Conservation (phyloP, 2,113 vertebrate genomes). For the Takifugu bimaculatus region DNA sequence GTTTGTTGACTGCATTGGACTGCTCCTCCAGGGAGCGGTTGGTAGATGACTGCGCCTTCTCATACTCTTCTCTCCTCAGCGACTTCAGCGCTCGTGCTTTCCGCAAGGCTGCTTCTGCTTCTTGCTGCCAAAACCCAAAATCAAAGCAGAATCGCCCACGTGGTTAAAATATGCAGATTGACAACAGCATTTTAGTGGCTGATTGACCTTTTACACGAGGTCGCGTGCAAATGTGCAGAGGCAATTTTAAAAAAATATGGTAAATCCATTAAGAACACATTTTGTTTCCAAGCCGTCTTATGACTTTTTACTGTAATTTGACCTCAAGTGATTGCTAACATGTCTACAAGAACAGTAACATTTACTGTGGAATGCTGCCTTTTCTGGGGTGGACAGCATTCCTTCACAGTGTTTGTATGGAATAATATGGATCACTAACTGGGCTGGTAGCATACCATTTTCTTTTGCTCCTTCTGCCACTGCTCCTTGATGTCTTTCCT, state of each 20-base stretch:
- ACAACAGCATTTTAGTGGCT: not conserved
- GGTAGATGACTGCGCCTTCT: conserved; percentile 84
- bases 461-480: conserved; percentile 95
- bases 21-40: conserved; percentile 88
- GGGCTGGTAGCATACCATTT: conserved; percentile 77
- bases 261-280: too few relatives aligned
- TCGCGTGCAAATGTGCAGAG: too few relatives aligned
- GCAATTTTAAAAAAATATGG: not conserved
- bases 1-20: conserved; percentile 75
- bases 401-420: not conserved
- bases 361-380: conserved; percentile 6
- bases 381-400: not conserved
- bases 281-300: too few relatives aligned
- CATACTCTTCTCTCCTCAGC: conserved; percentile 89
- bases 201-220: not conserved
- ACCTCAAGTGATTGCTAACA: not conserved
- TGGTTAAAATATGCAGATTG: conserved; percentile 5
- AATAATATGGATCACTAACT: not conserved
- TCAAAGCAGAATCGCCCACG: not conserved
- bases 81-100: conserved; percentile 82
- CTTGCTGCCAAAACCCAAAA: conserved; percentile 75
- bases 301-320: not conserved
- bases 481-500: conserved; percentile 95
- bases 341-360: not conserved
- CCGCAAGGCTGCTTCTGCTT: conserved; percentile 81